Base-by-base conservation (phyloP, 2,888 invertebrate genomes). In the Drosophila quasianomalipes region DNA sequence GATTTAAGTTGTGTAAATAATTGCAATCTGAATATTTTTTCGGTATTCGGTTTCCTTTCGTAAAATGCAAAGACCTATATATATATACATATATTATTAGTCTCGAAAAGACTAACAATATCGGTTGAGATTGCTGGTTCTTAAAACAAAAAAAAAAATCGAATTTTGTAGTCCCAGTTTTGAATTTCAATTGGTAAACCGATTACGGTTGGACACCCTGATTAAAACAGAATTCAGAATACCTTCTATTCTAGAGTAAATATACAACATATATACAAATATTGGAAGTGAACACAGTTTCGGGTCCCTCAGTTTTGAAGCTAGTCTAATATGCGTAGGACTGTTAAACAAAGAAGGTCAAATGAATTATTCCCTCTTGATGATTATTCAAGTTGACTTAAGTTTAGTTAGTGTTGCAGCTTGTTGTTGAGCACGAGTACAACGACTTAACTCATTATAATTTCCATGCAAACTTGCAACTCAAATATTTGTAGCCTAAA, bases 401-500 rank as follows among this genome's bases (percentile, higher is more conserved):
- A 61, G 31, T 58, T 54, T 14, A 66, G 41, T 63, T 68, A 57
- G 64, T 52, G 22, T 52, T 72, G 79, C 68, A 65, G 59, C 47
- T 74, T 66, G 59, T 60, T 76, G 63, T 76, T 44, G 53, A 69
- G 22, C 37, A 22, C 39, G 26, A 39, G 49, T 51, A 19, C 31
- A 31, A 33, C 22, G 31, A 54, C 10, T 39, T 47, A 52, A 52
- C 52, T 57, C 64, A 70, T 63, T 66, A 59, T 44, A 74, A 78
- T 79, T 67, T 74, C 70, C 70, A 70, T 62, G 69, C n/a, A 54
- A 68, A 64, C 62, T 65, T 52, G 47, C 52, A 76, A 68, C 33
- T 68, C 66, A 79, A 79, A 74, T 74, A 79, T 74, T 74, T 64
- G 75, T 61, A 30, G 16, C 10, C 37, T 10, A 54, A 33, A 35